Percentiles rank a stretch among this genome's conserved stretches.
Conservation (phyloP, 2,113 vertebrate species). For the Crocuta crocuta region DNA sequence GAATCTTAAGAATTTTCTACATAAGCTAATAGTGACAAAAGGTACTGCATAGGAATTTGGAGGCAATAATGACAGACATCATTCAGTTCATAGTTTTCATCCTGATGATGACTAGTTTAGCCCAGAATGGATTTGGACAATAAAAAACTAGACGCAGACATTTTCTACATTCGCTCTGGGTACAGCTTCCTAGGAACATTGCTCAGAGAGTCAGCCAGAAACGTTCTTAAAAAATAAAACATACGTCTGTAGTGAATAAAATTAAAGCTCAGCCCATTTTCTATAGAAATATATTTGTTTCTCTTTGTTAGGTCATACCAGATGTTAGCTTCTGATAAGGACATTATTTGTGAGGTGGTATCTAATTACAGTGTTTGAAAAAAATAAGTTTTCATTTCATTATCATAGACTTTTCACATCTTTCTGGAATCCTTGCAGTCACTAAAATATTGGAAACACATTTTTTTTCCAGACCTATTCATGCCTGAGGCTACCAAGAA, state of each 20-base stretch:
- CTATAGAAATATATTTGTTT: background rate
- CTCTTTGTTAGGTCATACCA: background rate
- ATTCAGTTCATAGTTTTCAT: background rate
- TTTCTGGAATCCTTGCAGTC: background rate
- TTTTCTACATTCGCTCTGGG: background rate
- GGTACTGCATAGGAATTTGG: background rate
- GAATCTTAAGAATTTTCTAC: conserved; percentile 16
- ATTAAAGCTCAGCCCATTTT: background rate
- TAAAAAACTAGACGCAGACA: background rate
- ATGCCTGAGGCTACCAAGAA: background rate
- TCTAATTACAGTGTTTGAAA: background rate
- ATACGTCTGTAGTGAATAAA: background rate
- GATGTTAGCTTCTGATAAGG: background rate
- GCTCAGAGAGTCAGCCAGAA: background rate
- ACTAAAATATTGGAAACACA: background rate
- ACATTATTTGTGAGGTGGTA: background rate
- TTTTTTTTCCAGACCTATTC: background rate
- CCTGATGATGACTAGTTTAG: background rate
- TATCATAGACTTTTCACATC: background rate
- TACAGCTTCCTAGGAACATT: background rate
- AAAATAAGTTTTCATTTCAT: background rate
- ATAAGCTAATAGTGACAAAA: background rate
- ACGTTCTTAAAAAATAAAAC: background rate
- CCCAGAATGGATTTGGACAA: background rate
- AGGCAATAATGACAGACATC: background rate